Conservation (phyloP, 2,113 vertebrate species). For the Bettongia penicillata region DNA sequence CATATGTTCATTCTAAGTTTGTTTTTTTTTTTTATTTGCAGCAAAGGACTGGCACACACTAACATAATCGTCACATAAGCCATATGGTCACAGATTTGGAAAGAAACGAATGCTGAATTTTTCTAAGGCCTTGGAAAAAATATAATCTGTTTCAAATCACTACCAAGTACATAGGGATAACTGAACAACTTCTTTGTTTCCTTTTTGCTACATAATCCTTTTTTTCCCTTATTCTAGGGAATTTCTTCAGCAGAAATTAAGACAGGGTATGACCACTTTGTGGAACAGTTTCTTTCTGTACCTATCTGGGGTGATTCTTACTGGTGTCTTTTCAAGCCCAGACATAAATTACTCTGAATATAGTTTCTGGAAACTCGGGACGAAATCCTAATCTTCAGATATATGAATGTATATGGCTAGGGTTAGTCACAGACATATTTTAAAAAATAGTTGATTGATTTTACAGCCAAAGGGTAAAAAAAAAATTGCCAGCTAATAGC, state of each 20-base stretch:
- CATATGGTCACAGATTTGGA: background rate
- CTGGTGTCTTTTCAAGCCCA: background rate
- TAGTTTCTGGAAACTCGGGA: background rate
- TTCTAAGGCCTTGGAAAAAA: slow-evolving; percentile 25
- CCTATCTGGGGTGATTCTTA: background rate
- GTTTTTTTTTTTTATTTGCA: slow-evolving; percentile 5
- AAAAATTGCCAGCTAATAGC: background rate
- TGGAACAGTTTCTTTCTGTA: background rate
- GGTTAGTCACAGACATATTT: background rate
- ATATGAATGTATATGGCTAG: background rate
- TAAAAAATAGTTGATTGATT: background rate
- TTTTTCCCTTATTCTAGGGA: background rate
- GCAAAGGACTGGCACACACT: background rate
- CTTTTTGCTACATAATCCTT: background rate
- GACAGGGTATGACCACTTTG: background rate
- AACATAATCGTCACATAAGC: background rate
- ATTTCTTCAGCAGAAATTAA: background rate
- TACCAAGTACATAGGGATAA: background rate
- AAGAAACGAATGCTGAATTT: background rate
- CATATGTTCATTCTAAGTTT: background rate
- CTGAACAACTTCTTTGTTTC: background rate
- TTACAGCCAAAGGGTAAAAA: background rate
- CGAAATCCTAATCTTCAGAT: background rate
- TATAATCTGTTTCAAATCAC: background rate
- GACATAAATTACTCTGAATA: background rate